A percentile compares a stretch with the other conserved stretches of the same genome.
Conservation (phyloP, 2,113 vertebrate genomes). For the Rhinichthys klamathensis region DNA sequence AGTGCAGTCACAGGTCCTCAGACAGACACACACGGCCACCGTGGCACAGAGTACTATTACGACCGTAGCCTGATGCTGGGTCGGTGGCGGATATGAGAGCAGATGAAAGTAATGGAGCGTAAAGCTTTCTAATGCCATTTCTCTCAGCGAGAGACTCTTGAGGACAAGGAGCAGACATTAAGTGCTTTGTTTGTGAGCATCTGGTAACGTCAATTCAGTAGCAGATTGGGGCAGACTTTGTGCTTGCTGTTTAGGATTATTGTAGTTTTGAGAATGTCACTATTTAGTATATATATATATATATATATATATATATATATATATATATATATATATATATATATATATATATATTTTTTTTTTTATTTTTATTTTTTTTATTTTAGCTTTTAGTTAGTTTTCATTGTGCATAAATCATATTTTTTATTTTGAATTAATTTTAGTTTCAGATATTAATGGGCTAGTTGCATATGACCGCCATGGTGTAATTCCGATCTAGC, state of each 20-base stretch:
- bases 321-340: no score
- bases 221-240: constrained; percentile 1
- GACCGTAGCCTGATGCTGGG: constrained; percentile 20
- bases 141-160: constrained; percentile 33
- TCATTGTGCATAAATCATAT: background rate
- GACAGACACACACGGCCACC: constrained; percentile 26
- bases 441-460: background rate
- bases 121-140: constrained; percentile 46
- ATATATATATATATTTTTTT: no score
- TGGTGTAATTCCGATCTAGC: no score
- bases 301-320: no score
- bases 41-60: constrained; percentile 8
- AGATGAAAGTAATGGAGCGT: constrained; percentile 42
- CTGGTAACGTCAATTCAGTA: constrained; percentile 15
- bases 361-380: background rate
- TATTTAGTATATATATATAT: no score
- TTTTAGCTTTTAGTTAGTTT: background rate
- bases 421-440: background rate
- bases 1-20: constrained; percentile 28
- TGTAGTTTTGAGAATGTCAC: background rate
- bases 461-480: no score
- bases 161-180: constrained; percentile 37
- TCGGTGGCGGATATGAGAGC: constrained; percentile 37
- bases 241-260: constrained; percentile 18
- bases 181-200: constrained; percentile 36